Conservation (phyloP, 2,113 vertebrate species). For the Pavo muticus region DNA sequence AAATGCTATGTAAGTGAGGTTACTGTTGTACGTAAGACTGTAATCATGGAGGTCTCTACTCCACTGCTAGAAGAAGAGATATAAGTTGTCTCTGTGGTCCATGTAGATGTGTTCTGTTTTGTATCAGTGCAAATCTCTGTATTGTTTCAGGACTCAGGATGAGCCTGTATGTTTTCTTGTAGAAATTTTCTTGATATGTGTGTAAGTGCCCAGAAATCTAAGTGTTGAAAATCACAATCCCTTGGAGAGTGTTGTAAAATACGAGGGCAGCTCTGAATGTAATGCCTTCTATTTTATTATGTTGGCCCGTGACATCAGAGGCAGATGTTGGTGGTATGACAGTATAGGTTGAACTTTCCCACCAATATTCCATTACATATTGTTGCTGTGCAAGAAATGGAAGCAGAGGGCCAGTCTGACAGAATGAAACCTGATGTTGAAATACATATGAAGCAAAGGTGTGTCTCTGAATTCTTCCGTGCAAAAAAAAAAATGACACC, state of each 20-base stretch:
- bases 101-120: fast-evolving
- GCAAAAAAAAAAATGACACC: no score
- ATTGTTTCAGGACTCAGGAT: neutral
- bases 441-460: no score
- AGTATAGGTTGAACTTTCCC: no score
- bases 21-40: neutral
- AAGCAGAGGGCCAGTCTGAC: no score
- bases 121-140: neutral
- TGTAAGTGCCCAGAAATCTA: neutral
- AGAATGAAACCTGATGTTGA: no score
- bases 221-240: neutral
- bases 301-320: no score
- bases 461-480: no score
- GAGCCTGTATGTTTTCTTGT: neutral
- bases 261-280: no score
- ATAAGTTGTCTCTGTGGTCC: neutral
- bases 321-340: no score
- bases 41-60: neutral
- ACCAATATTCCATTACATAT: no score
- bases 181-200: neutral
- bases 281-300: no score
- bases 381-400: no score
- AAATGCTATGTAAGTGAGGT: neutral
- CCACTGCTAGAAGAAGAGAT: neutral
- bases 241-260: neutral